Evolutionary conservation across 64 coral and sea anemone species (phyloP).

Genomic region (Montipora capricornis): DNA sequence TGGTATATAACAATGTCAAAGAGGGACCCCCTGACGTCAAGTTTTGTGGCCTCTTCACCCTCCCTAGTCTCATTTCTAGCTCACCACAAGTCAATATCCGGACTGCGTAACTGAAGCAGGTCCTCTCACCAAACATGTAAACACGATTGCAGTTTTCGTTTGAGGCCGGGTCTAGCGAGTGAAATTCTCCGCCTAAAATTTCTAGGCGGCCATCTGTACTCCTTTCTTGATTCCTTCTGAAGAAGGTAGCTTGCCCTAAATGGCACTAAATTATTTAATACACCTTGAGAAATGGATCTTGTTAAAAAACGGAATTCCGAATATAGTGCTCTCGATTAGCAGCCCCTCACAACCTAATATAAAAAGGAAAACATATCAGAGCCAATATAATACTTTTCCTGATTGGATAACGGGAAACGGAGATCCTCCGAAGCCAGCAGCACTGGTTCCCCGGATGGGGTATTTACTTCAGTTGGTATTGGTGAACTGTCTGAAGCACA

Average conservation of each 20-base stretch:
- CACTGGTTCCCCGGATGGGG: neutral
- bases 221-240: neutral
- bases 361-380: neutral
- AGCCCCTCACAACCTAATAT: neutral
- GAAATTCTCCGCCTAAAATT: neutral
- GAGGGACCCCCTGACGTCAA: no score
- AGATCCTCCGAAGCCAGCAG: neutral
- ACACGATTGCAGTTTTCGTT: no score
- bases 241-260: neutral
- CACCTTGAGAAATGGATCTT: no score
- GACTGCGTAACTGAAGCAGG: no score
- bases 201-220: neutral
- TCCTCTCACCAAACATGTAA: no score
- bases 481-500: constrained; percentile 78
- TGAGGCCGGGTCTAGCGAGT: neutral
- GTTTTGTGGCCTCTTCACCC: no score
- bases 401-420: neutral
- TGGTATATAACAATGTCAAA: no score
- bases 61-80: no score
- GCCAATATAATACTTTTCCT: neutral
- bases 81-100: no score
- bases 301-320: neutral
- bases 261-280: no score
- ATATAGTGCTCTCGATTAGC: neutral
- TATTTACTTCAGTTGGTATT: neutral